Percentiles rank a stretch among this genome's conserved stretches.
Evolutionary conservation across 53 echinoderm and acorn worm genomes (phyloP).

Genomic region (Glandiceps talaboti): DNA sequence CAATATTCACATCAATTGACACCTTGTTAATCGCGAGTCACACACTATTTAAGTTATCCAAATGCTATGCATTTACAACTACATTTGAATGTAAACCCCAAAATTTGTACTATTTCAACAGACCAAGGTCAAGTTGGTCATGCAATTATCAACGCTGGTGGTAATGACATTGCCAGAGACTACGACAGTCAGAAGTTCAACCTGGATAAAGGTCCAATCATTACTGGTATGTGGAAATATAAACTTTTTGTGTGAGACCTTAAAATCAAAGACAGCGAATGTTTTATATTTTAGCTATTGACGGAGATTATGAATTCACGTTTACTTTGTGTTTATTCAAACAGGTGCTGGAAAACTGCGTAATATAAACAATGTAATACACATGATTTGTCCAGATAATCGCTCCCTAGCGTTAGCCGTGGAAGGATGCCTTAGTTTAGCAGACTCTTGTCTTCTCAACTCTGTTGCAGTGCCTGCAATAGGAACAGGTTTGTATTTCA

Average conservation of each 20-base stretch:
- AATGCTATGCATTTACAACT: too few species aligned
- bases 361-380: slow-evolving; percentile 10
- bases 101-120: too few species aligned
- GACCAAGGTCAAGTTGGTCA: not conserved
- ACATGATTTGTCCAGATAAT: slow-evolving; percentile 2
- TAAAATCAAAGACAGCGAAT: too few species aligned
- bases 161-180: not conserved
- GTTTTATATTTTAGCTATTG: too few species aligned
- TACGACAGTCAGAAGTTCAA: not conserved
- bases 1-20: too few species aligned
- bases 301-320: too few species aligned
- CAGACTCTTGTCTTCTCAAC: not conserved
- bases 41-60: too few species aligned
- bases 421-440: slow-evolving; percentile 3
- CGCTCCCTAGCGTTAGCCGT: not conserved
- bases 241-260: too few species aligned
- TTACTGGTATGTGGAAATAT: not conserved
- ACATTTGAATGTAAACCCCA: too few species aligned
- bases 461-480: slow-evolving; percentile 31
- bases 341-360: not conserved
- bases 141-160: not conserved
- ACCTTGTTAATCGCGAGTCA: too few species aligned
- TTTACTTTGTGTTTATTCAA: too few species aligned
- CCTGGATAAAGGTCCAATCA: not conserved
- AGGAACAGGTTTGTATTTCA: slow-evolving; percentile 47